phyloP scores from a whole-genome alignment of 2,888 invertebrate genomes.

The Drosophila emarginata region DNA sequence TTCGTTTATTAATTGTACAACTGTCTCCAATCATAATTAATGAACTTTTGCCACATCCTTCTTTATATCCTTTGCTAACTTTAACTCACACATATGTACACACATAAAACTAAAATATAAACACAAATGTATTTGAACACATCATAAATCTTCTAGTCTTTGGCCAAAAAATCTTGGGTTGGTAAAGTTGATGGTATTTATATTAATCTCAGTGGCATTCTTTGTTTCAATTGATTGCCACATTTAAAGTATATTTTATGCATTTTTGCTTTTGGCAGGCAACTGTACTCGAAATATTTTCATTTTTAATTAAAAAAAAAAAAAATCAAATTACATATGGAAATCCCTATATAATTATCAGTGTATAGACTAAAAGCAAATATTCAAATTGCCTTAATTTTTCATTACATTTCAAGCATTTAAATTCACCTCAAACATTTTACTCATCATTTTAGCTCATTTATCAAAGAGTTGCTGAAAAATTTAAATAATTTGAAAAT shows the following conservation, averaged over 20 bases:
- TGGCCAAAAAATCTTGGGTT: conserved; percentile 50
- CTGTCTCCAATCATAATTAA: conserved; percentile 80
- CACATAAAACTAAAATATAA: conserved; percentile 54
- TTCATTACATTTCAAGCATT: conserved; percentile 16
- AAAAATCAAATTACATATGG: conserved; percentile 67
- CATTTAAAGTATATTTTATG: conserved; percentile 65
- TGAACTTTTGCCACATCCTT: conserved; percentile 73
- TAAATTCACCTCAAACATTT: background rate
- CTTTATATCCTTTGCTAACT: conserved; percentile 36
- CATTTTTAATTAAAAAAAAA: too few relatives aligned
- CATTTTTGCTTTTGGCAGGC: conserved; percentile 8
- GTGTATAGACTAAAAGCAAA: conserved; percentile 21
- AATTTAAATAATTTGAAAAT: conserved; percentile 65
- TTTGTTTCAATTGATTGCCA: conserved; percentile 53
- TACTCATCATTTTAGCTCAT: conserved; percentile 50
- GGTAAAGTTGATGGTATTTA: background rate
- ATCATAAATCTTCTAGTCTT: conserved; percentile 63
- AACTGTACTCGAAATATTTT: background rate
- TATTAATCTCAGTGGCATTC: conserved; percentile 52
- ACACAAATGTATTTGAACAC: conserved; percentile 71
- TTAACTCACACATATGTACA: background rate
- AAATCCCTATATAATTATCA: conserved; percentile 62
- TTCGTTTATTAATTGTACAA: conserved; percentile 75
- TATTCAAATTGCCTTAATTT: conserved; percentile 28
- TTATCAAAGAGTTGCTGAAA: conserved; percentile 55